A percentile compares a stretch with the other conserved stretches of the same genome.
Evolutionary conservation across 1,140 invertebrate species (phyloP).

Genomic region (Drosophila virilis): DNA sequence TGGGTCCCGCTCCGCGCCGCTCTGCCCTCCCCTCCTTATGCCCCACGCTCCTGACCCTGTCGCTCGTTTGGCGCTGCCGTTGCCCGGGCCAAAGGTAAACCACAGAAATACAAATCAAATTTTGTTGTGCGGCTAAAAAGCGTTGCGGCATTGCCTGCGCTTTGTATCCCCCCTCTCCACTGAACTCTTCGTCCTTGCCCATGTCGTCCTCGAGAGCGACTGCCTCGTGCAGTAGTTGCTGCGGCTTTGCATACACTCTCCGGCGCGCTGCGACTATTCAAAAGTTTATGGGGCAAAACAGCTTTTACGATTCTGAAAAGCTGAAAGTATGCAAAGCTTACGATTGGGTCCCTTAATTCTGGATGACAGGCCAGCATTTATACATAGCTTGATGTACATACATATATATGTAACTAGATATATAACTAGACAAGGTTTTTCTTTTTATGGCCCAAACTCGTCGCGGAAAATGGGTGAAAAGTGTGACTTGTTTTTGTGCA

Average conservation of each 20-base stretch:
- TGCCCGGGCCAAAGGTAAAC: constrained; percentile 74
- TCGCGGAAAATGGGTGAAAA: too few relatives aligned
- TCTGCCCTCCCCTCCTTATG: not conserved
- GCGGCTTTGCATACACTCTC: constrained; percentile 9
- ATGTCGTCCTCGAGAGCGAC: constrained; percentile 15
- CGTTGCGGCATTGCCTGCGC: constrained; percentile 49
- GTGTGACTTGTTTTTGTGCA: too few relatives aligned
- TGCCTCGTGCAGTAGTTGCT: constrained; percentile 12
- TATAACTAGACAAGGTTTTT: too few relatives aligned
- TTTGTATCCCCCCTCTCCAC: not conserved
- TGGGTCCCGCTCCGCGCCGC: not conserved
- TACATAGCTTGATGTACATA: too few relatives aligned
- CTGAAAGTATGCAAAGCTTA: not conserved
- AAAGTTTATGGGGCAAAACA: not conserved
- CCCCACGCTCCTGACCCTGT: not conserved
- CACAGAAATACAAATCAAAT: constrained; percentile 83
- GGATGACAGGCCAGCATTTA: too few relatives aligned
- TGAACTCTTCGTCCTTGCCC: constrained; percentile 4
- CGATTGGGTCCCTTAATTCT: too few relatives aligned
- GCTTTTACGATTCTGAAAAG: too few relatives aligned
- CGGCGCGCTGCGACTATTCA: not conserved
- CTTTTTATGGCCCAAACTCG: too few relatives aligned
- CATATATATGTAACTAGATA: too few relatives aligned
- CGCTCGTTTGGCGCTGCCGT: constrained; percentile 16
- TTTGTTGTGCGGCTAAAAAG: constrained; percentile 80